Evolutionary conservation across 2,113 vertebrate species (phyloP).

Genomic region (Centropus unirufus): DNA sequence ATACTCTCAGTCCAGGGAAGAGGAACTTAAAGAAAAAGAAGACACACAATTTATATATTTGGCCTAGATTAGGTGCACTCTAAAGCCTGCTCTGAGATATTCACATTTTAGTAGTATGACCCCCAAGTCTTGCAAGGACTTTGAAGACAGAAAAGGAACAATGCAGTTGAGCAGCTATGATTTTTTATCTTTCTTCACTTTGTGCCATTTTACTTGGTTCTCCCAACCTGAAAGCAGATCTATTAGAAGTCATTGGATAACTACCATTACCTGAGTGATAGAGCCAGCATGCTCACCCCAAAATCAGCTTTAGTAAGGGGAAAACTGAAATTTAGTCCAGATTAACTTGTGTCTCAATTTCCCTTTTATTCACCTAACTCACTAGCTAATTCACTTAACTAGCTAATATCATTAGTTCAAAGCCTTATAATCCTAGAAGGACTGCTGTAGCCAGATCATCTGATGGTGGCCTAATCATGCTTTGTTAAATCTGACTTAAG

Average conservation of each 20-base stretch:
- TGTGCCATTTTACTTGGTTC: background rate
- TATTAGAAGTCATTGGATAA: background rate
- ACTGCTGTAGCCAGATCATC: background rate
- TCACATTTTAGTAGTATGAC: background rate
- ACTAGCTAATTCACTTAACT: background rate
- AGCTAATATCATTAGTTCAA: background rate
- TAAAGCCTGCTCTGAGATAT: background rate
- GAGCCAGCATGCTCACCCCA: background rate
- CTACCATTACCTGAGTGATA: background rate
- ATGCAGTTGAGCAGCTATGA: background rate
- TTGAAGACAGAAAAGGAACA: background rate
- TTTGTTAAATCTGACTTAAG: background rate
- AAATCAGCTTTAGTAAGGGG: background rate
- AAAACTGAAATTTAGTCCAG: background rate
- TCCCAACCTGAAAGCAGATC: background rate
- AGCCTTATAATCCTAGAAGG: background rate
- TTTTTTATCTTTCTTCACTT: background rate
- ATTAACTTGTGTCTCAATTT: background rate
- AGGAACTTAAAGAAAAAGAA: background rate
- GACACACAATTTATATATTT: accelerated
- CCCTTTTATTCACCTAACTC: background rate
- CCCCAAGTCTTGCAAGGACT: background rate
- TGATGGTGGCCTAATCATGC: background rate
- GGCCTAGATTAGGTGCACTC: background rate
- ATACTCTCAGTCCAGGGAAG: background rate